A percentile compares a stretch with the other conserved stretches of the same genome.
phyloP scores from a whole-genome alignment of 2,888 invertebrate species.

The Proisotoma minuta region DNA sequence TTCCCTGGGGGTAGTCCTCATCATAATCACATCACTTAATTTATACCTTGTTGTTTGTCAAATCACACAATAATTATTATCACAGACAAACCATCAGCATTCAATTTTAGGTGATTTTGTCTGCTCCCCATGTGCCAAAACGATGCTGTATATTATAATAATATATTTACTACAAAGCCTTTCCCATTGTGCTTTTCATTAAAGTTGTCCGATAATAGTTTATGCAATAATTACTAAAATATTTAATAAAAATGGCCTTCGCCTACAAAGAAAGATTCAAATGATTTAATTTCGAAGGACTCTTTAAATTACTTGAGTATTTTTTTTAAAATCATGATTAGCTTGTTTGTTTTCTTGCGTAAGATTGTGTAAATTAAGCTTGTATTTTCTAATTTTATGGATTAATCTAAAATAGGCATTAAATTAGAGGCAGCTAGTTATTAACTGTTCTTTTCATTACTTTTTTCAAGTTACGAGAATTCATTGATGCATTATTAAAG shows the following conservation, averaged over 20 bases:
- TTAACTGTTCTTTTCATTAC: not conserved
- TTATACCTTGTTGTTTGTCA: not conserved
- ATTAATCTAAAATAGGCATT: too few relatives aligned
- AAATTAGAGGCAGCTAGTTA: not conserved
- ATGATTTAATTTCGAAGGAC: not conserved
- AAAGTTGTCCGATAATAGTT: too few relatives aligned
- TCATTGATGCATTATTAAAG: not conserved
- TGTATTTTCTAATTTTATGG: too few relatives aligned
- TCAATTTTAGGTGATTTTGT: not conserved
- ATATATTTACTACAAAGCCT: too few relatives aligned
- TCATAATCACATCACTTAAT: not conserved
- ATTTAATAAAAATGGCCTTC: not conserved
- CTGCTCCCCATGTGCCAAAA: not conserved
- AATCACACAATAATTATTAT: constrained; percentile 3
- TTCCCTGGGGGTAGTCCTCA: not conserved
- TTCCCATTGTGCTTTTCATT: too few relatives aligned
- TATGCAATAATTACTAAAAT: too few relatives aligned
- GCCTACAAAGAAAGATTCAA: not conserved
- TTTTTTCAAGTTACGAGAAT: not conserved
- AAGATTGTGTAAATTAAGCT: too few relatives aligned
- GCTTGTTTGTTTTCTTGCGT: too few relatives aligned
- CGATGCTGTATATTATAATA: too few relatives aligned
- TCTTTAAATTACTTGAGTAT: not conserved
- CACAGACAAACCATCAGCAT: not conserved
- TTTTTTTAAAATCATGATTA: not conserved